These are phyloP conservation scores for Thalassophryne amazonica DNA, from an alignment of 2,797 vertebrate species.

Conservation along the genomic window DNA sequence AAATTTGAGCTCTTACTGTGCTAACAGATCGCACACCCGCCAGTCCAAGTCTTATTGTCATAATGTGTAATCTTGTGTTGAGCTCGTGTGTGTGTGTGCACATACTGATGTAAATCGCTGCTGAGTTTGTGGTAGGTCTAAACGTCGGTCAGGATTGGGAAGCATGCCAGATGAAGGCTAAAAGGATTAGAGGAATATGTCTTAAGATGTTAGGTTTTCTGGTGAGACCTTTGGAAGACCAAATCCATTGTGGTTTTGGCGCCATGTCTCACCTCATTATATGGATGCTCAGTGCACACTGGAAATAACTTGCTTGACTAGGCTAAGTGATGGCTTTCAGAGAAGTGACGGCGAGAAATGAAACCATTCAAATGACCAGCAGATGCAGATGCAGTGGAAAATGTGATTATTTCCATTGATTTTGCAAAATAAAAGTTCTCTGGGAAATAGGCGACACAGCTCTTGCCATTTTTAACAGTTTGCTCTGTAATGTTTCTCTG, in stretches of 20 bases:
- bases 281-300: constrained; percentile 40
- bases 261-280: constrained; percentile 46
- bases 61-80: no score
- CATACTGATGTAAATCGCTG: background rate
- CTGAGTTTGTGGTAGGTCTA: constrained; percentile 42
- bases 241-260: constrained; percentile 56
- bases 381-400: constrained; percentile 44
- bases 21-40: constrained; percentile 24
- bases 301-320: constrained; percentile 47
- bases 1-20: constrained; percentile 11
- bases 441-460: background rate
- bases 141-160: constrained; percentile 38
- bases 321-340: constrained; percentile 53
- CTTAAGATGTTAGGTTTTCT: constrained; percentile 49
- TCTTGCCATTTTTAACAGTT: background rate
- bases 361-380: constrained; percentile 20
- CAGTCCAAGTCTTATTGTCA: background rate
- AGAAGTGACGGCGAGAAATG: constrained; percentile 32
- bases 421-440: constrained; percentile 19
- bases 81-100: background rate
- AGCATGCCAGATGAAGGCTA: constrained; percentile 30
- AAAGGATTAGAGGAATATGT: constrained; percentile 50
- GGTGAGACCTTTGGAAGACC: constrained; percentile 54
- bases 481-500: constrained; percentile 12
- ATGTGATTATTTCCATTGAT: constrained; percentile 32